Conservation (phyloP, 2,888 invertebrate species). For the Hofmannophila pseudospretella region DNA sequence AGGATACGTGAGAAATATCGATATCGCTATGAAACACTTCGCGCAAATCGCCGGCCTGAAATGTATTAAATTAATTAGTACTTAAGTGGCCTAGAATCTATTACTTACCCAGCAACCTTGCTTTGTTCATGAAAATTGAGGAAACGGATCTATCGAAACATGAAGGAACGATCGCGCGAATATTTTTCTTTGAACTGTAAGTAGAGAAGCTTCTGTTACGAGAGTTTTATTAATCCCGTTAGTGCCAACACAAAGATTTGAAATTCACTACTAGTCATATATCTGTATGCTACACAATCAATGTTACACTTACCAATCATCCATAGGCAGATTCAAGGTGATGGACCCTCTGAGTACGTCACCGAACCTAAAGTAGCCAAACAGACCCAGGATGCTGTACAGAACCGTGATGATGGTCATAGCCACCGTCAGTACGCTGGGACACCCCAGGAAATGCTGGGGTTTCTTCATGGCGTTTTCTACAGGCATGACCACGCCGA, state of each 20-base stretch:
- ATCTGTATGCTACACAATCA: too few species aligned
- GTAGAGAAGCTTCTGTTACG: too few species aligned
- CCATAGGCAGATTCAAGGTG: slow-evolving; percentile 88
- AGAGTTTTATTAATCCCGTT: too few species aligned
- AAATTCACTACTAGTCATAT: too few species aligned
- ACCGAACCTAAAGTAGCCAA: slow-evolving; percentile 92
- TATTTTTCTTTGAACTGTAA: too few species aligned
- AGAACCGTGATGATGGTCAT: slow-evolving; percentile 88
- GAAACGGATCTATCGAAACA: too few species aligned
- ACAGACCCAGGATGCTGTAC: slow-evolving; percentile 90
- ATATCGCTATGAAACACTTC: slow-evolving; percentile 88
- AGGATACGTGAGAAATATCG: slow-evolving; percentile 94
- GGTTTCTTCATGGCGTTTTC: slow-evolving; percentile 94
- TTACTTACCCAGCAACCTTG: too few species aligned
- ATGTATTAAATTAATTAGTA: too few species aligned
- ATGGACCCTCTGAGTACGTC: slow-evolving; percentile 83
- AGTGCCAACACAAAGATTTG: too few species aligned
- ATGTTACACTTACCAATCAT: slow-evolving; percentile 83
- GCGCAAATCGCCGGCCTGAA: slow-evolving; percentile 86
- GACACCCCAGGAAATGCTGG: slow-evolving; percentile 87
- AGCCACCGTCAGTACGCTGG: slow-evolving; percentile 89
- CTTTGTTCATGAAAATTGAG: too few species aligned
- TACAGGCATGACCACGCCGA: slow-evolving; percentile 94
- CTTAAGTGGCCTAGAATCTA: too few species aligned
- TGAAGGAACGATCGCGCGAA: too few species aligned